phyloP scores from a whole-genome alignment of 2,888 invertebrate species.

The Alviniconcha strummeri region DNA sequence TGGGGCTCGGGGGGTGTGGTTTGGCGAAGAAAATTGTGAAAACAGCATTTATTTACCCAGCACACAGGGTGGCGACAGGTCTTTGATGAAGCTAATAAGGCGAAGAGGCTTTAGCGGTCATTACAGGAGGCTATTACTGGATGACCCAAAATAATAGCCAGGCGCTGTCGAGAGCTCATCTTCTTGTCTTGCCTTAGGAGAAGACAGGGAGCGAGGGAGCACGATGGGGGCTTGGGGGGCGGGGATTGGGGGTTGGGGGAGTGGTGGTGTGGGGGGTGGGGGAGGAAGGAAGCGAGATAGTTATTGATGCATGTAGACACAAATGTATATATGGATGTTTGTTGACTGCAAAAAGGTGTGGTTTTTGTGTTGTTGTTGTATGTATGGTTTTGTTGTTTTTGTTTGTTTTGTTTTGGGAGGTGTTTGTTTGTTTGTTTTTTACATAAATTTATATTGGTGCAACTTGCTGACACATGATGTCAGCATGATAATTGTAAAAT shows the following conservation, averaged over 20 bases:
- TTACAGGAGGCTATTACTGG: constrained; percentile 29
- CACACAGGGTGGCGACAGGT: constrained; percentile 18
- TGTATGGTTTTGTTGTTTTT: no score
- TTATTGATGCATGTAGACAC: no score
- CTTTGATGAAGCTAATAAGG: constrained; percentile 35
- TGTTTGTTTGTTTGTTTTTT: no score
- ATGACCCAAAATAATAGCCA: constrained; percentile 32
- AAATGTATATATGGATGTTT: no score
- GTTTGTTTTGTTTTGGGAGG: no score
- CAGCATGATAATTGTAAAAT: no score
- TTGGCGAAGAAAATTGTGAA: constrained; percentile 39
- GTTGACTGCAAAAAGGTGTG: no score
- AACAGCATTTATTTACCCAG: constrained; percentile 41
- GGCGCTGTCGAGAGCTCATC: constrained; percentile 8
- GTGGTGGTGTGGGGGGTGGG: background rate
- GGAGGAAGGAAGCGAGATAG: background rate
- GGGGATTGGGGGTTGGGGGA: no score
- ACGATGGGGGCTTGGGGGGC: background rate
- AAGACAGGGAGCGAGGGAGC: background rate
- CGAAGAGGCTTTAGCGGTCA: constrained; percentile 28
- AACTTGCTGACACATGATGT: no score
- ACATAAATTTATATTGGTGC: no score
- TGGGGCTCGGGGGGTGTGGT: constrained; percentile 1
- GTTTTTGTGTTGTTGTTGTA: no score
- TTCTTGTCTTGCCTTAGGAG: constrained; percentile 27